phyloP scores from a whole-genome alignment of 2,888 invertebrate species.

The Aspidiotus rigidus region DNA sequence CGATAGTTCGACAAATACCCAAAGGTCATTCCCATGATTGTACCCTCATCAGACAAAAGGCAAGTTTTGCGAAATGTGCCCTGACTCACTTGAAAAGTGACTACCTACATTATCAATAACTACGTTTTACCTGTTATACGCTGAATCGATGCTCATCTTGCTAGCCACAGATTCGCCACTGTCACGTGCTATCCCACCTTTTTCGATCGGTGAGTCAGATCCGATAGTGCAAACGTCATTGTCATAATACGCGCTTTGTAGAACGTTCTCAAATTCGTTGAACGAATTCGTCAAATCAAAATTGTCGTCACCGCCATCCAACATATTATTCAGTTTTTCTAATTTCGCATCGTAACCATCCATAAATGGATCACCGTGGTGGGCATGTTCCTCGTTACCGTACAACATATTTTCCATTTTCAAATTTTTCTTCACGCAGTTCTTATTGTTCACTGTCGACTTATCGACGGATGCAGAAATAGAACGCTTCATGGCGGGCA shows the following conservation, averaged over 20 bases:
- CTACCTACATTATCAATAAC: constrained; percentile 2
- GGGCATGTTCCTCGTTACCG: constrained; percentile 15
- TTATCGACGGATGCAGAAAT: constrained; percentile 17
- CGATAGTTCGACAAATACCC: too few species aligned
- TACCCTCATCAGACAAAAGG: background rate
- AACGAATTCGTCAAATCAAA: constrained; percentile 24
- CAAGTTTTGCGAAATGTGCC: background rate
- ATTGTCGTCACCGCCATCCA: constrained; percentile 21
- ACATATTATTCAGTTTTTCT: constrained; percentile 37
- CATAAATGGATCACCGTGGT: constrained; percentile 29
- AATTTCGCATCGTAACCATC: constrained; percentile 38
- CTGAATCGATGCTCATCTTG: constrained; percentile 58
- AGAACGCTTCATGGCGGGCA: constrained; percentile 21
- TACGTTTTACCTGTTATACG: constrained; percentile 67
- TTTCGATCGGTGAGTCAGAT: constrained; percentile 1
- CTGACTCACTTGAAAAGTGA: background rate
- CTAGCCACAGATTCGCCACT: constrained; percentile 18
- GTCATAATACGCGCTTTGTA: constrained; percentile 33
- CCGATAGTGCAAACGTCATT: constrained; percentile 31
- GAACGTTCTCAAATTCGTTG: constrained; percentile 39
- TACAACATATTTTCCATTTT: constrained; percentile 35
- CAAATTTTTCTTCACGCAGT: constrained; percentile 29
- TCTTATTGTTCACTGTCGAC: background rate
- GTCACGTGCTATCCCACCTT: background rate
- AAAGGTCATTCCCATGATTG: too few species aligned